Base-by-base conservation (phyloP, 2,113 vertebrate genomes). In the Paraplagusia blochii region DNA sequence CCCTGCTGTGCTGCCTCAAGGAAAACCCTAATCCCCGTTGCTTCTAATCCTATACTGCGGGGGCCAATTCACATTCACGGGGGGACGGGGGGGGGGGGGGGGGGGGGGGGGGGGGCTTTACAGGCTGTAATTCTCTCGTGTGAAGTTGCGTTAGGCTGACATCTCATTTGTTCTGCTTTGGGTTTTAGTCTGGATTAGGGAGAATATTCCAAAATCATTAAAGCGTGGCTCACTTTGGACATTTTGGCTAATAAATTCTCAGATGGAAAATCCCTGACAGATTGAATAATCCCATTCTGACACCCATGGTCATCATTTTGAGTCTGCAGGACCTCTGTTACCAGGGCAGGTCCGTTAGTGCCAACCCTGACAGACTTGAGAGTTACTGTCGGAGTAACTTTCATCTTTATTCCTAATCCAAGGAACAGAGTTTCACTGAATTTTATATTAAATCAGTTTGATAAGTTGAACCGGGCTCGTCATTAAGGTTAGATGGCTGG, bases 181-280 rank as follows among this genome's bases (percentile, higher is more conserved):
- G 77, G 84, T 88, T 83, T 84, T 76, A 72, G 76, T 34, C 73
- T 33, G 58, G 88, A 92, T 93, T 92, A 90, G 88, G 89, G 89
- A 80, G 81, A 82, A 85, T 88, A 90, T 91, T 92, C 87, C 86
- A 58, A 88, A 93, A 92, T 91, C 90, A 93, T 92, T 89, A 90
- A 86, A 66, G 83, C 79, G 82, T 83, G 68, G 55, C 33, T 54
- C 22, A 12, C 22, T 74, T 64, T 42, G 2, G 52, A 54, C 61
- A 76, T 58, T 35, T 5, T 0, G 36, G 18, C 15, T 69, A 66
- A 68, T 73, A 38, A 71, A 76, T 79, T 71, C 15, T 53, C 42
- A 63, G 44, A 57, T 39, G 68, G 66, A 48, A 60, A 48, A 69
- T 65, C 59, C 46, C 19, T 45, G 56, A 46, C 40, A 69, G 22